These are phyloP conservation scores for Mormyrus hasselquistii DNA, from an alignment of 2,797 vertebrate species.

Conservation along the genomic window DNA sequence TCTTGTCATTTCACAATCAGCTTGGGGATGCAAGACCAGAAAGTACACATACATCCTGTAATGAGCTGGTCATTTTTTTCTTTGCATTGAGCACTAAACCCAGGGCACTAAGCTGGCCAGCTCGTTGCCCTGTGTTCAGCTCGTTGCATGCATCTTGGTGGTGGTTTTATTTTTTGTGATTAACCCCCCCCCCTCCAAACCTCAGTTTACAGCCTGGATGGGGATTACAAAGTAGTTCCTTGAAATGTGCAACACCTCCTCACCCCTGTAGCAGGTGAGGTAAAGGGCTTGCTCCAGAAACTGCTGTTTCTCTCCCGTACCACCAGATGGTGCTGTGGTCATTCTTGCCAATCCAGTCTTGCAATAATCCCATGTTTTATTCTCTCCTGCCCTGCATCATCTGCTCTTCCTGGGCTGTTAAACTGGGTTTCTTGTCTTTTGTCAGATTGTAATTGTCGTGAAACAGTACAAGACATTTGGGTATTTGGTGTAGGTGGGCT, in stretches of 20 bases:
- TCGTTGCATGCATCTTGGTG: slow-evolving; percentile 3
- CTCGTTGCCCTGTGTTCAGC: neutral
- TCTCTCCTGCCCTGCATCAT: neutral
- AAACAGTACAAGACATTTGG: slow-evolving; percentile 16
- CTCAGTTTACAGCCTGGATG: neutral
- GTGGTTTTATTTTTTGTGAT: neutral
- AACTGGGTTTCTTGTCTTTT: slow-evolving; percentile 1
- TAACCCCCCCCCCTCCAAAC: neutral
- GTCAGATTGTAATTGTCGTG: slow-evolving; percentile 7
- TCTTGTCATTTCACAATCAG: slow-evolving; percentile 6
- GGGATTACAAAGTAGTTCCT: neutral
- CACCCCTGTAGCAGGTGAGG: neutral
- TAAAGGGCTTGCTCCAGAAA: neutral
- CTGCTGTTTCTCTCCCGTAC: neutral
- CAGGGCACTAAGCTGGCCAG: neutral
- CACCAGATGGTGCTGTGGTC: neutral
- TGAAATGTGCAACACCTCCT: neutral
- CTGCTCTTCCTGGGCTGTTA: neutral
- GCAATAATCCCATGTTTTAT: slow-evolving; percentile 11
- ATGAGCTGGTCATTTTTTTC: neutral
- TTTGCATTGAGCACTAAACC: neutral
- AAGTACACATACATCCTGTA: neutral
- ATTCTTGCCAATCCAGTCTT: neutral
- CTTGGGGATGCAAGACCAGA: neutral
- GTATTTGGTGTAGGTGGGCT: slow-evolving; percentile 11